Evolutionary conservation across 2,113 vertebrate species (phyloP).

Genomic region (Tricholaema leucomelas): DNA sequence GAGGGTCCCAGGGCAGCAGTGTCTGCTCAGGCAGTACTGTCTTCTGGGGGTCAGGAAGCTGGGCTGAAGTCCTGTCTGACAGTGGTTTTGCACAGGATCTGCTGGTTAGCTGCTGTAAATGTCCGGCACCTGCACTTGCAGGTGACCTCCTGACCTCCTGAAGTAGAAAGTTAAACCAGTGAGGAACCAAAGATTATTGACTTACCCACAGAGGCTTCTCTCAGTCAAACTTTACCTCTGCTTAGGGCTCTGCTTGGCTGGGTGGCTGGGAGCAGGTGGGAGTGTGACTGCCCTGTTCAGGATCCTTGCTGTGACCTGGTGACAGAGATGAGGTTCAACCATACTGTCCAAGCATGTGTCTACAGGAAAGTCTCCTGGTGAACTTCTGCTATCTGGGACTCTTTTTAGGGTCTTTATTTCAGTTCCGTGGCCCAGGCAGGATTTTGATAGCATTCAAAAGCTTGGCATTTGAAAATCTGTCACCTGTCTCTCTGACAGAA

Average conservation of each 20-base stretch:
- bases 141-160: not conserved
- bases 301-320: not conserved
- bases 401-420: not conserved
- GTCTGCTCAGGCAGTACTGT: not conserved
- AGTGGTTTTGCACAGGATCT: not conserved
- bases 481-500: not conserved
- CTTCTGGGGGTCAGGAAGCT: not conserved
- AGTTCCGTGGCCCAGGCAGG: not conserved
- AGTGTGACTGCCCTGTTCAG: not conserved
- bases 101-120: not conserved
- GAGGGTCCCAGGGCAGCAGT: not conserved
- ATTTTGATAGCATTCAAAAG: not conserved
- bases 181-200: not conserved
- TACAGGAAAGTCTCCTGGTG: not conserved
- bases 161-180: not conserved
- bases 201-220: not conserved
- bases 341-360: not conserved
- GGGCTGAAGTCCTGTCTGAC: not conserved
- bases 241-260: not conserved
- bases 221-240: not conserved
- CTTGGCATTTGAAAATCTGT: not conserved
- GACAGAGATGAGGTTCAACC: not conserved
- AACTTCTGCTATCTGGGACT: not conserved
- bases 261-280: not conserved
- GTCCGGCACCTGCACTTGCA: not conserved